Conservation (phyloP, 1,140 invertebrate genomes). For the Cepaea nemoralis region DNA sequence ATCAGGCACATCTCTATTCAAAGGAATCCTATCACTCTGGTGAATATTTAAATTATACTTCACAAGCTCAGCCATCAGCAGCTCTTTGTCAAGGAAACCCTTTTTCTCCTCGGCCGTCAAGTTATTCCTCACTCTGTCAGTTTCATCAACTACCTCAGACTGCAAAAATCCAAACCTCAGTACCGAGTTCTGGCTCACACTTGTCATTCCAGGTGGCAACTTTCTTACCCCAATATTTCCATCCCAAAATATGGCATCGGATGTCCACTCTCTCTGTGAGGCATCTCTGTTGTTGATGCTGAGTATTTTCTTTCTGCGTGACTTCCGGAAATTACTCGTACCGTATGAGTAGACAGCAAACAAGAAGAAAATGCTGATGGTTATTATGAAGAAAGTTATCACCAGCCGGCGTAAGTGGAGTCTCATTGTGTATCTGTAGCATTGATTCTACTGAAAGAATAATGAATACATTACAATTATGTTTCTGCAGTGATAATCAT, state of each 20-base stretch:
- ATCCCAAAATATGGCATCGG: not conserved
- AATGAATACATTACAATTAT: too few species aligned
- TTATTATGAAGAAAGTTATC: not conserved
- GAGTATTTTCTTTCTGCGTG: not conserved
- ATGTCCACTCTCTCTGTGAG: not conserved
- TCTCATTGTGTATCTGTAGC: not conserved
- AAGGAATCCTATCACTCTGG: slow-evolving; percentile 36
- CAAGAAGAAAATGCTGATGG: not conserved
- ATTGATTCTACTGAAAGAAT: too few species aligned
- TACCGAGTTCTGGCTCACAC: not conserved
- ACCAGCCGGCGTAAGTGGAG: not conserved
- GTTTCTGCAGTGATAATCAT: too few species aligned
- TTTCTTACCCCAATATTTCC: slow-evolving; percentile 2
- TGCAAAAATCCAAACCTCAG: not conserved
- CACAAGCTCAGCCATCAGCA: slow-evolving; percentile 2
- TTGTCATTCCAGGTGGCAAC: not conserved
- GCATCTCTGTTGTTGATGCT: not conserved
- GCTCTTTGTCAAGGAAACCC: not conserved
- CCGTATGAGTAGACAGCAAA: not conserved
- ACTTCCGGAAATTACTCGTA: not conserved
- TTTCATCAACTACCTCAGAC: not conserved
- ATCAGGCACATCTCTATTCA: slow-evolving; percentile 40
- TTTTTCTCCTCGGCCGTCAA: not conserved
- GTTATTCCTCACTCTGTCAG: not conserved
- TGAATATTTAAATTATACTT: slow-evolving; percentile 31